Evolutionary conservation across 2,797 vertebrate genomes (phyloP).

Genomic region (Hafferia zeledoni): DNA sequence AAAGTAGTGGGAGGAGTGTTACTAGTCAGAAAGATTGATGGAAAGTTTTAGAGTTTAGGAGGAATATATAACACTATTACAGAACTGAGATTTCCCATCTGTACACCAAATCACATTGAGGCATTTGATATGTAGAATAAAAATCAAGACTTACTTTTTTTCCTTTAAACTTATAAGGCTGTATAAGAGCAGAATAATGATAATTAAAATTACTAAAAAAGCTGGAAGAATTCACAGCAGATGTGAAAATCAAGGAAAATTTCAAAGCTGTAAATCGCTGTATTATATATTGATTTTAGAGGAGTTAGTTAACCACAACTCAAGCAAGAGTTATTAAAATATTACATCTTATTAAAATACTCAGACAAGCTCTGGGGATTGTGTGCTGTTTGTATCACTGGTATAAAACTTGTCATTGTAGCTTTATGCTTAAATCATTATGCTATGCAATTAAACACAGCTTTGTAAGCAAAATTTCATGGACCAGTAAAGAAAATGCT

Average conservation of each 20-base stretch:
- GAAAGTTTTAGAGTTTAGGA: not conserved
- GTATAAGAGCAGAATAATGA: not conserved
- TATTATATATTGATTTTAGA: not conserved
- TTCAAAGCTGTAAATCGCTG: not conserved
- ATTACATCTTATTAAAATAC: rapidly evolving
- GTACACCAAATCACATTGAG: not conserved
- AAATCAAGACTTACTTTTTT: not conserved
- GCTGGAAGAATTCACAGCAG: not conserved
- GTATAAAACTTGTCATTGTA: not conserved
- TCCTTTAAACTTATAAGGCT: no score
- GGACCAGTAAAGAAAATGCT: not conserved
- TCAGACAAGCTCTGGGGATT: not conserved
- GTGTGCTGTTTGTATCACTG: not conserved
- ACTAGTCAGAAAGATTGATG: not conserved
- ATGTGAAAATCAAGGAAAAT: not conserved
- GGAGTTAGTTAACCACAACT: not conserved
- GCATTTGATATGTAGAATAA: not conserved
- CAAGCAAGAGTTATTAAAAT: not conserved
- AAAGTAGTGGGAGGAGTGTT: rapidly evolving
- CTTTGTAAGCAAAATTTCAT: not conserved
- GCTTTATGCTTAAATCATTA: not conserved
- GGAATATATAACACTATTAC: not conserved
- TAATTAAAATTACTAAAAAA: not conserved
- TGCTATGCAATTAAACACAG: not conserved
- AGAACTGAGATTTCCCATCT: not conserved